Conservation (phyloP, 2,888 invertebrate genomes). For the Latrodectus hesperus region DNA sequence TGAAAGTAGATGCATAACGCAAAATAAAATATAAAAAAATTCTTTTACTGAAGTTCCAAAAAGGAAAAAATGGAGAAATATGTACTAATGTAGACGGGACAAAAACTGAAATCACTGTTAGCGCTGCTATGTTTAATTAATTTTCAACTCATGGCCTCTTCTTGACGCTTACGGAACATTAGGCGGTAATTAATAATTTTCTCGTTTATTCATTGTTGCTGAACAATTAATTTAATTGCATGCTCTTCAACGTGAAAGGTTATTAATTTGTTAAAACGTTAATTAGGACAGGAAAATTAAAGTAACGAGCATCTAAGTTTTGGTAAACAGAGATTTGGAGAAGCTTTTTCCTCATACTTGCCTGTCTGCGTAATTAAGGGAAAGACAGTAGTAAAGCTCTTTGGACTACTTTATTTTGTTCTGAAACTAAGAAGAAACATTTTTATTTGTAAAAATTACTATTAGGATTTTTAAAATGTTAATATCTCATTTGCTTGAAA, state of each 20-base stretch:
- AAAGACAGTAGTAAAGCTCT: not conserved
- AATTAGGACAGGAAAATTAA: conserved; percentile 39
- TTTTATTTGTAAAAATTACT: no score
- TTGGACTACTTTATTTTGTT: no score
- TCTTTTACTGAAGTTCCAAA: not conserved
- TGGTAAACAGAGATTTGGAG: not conserved
- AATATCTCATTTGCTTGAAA: no score
- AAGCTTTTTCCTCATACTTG: conserved; percentile 1
- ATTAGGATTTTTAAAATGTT: no score
- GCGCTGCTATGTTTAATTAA: conserved; percentile 28
- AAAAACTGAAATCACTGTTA: not conserved
- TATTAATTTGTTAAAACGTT: conserved; percentile 54
- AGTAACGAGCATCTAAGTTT: conserved; percentile 14
- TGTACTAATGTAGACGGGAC: not conserved
- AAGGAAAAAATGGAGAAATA: not conserved
- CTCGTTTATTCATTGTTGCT: conserved; percentile 36
- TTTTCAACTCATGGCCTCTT: conserved; percentile 24
- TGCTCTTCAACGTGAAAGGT: conserved; percentile 56
- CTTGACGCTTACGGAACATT: conserved; percentile 33
- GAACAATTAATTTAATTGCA: conserved; percentile 58
- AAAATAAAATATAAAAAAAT: no score
- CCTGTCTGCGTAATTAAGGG: conserved; percentile 30
- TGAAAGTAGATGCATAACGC: no score
- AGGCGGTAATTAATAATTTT: conserved; percentile 57
- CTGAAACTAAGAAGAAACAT: no score